Conservation (phyloP, 2,797 vertebrate species). For the Corythornis leucogaster region DNA sequence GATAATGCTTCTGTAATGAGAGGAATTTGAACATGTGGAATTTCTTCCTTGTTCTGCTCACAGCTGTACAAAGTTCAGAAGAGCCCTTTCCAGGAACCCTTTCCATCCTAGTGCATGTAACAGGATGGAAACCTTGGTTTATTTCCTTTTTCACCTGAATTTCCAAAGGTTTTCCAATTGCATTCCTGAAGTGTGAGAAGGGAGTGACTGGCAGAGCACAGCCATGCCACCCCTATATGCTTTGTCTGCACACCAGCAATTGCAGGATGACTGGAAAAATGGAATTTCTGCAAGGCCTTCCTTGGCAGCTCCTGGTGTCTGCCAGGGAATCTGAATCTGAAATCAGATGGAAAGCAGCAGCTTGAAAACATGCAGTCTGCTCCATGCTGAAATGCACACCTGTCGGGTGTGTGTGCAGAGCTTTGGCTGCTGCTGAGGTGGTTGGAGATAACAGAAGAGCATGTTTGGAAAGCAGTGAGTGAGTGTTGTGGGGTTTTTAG, state of each 20-base stretch:
- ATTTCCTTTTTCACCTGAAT: rapidly evolving
- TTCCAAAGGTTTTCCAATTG: background rate
- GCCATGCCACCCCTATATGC: background rate
- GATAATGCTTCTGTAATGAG: background rate
- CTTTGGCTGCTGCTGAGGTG: background rate
- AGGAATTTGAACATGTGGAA: background rate
- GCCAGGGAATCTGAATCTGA: conserved; percentile 44
- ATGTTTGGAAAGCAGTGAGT: background rate
- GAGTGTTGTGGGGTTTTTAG: background rate
- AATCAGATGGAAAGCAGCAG: conserved; percentile 56
- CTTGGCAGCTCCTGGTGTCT: background rate
- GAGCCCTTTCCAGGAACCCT: background rate
- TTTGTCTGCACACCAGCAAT: background rate
- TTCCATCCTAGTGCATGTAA: background rate
- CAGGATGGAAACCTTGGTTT: background rate
- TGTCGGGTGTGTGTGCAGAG: background rate
- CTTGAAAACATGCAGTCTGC: conserved; percentile 48
- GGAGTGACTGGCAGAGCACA: background rate
- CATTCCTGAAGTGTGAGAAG: rapidly evolving
- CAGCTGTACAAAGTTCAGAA: background rate
- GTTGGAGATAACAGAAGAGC: conserved; percentile 17
- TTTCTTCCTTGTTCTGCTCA: background rate
- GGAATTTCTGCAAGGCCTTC: conserved; percentile 28
- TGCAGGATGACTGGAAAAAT: background rate
- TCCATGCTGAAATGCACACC: conserved; percentile 45